phyloP scores from a whole-genome alignment of 2,113 vertebrate genomes.

The Chloebia gouldiae region DNA sequence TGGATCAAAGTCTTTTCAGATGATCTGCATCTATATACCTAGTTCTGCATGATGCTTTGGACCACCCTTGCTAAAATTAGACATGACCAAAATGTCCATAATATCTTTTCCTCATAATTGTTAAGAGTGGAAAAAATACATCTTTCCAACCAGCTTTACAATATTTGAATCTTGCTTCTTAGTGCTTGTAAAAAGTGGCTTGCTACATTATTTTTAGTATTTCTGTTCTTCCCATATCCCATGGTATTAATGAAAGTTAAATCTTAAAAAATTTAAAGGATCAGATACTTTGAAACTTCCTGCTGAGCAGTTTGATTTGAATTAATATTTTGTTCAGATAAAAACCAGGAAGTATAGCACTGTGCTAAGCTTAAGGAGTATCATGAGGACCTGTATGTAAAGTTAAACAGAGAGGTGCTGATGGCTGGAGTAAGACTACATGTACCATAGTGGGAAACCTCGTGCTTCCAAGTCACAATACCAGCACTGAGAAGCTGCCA shows the following conservation, averaged over 20 bases:
- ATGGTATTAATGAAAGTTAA: neutral
- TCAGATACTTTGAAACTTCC: neutral
- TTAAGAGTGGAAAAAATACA: neutral
- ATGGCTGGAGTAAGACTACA: neutral
- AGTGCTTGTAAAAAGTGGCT: neutral
- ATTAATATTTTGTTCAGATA: neutral
- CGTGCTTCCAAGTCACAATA: fast-evolving
- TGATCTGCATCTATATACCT: neutral
- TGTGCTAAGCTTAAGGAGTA: neutral
- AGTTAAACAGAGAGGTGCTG: neutral
- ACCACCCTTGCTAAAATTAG: neutral
- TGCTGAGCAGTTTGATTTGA: neutral
- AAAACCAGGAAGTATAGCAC: neutral
- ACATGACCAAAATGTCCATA: neutral
- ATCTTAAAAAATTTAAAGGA: slow-evolving; percentile 22
- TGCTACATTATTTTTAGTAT: neutral
- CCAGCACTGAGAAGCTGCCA: neutral
- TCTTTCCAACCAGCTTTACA: neutral
- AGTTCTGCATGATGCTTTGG: neutral
- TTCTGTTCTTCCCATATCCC: neutral
- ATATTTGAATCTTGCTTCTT: neutral
- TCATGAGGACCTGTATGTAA: neutral
- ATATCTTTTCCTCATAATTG: neutral
- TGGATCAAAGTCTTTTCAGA: neutral
- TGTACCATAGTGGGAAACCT: neutral